Conservation (phyloP, 2,888 invertebrate species). For the Morinoia aosen region DNA sequence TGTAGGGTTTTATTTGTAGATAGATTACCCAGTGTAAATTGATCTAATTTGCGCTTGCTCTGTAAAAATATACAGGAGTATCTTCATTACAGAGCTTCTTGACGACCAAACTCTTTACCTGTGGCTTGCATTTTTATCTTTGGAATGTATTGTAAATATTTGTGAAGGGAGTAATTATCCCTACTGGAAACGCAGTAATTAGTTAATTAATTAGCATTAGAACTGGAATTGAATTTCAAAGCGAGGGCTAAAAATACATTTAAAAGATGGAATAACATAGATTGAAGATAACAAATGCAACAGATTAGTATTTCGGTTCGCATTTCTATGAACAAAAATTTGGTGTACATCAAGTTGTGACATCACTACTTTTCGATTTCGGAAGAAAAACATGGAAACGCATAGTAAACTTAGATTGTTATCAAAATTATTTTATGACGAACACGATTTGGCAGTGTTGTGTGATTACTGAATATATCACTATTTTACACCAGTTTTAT, state of each 20-base stretch:
- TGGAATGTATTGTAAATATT: not conserved
- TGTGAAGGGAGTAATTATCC: not conserved
- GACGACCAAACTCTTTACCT: not conserved
- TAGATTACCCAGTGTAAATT: not conserved
- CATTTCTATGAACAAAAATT: too few relatives aligned
- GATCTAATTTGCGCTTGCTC: not conserved
- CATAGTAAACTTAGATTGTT: too few relatives aligned
- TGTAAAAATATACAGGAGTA: not conserved
- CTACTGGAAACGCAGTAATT: not conserved
- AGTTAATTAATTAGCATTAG: not conserved
- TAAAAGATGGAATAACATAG: not conserved
- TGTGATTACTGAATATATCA: too few relatives aligned
- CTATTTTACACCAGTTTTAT: too few relatives aligned
- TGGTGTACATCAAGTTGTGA: not conserved
- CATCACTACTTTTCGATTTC: not conserved
- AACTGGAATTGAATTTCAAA: not conserved
- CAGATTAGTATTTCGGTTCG: not conserved
- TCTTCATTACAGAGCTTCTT: not conserved
- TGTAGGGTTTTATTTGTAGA: not conserved
- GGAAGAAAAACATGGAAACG: not conserved
- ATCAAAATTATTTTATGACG: too few relatives aligned
- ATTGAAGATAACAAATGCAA: not conserved
- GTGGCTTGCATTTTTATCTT: not conserved
- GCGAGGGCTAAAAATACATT: not conserved
- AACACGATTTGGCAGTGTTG: too few relatives aligned